Conservation (phyloP, 2,113 vertebrate species). For the Python bivittatus region DNA sequence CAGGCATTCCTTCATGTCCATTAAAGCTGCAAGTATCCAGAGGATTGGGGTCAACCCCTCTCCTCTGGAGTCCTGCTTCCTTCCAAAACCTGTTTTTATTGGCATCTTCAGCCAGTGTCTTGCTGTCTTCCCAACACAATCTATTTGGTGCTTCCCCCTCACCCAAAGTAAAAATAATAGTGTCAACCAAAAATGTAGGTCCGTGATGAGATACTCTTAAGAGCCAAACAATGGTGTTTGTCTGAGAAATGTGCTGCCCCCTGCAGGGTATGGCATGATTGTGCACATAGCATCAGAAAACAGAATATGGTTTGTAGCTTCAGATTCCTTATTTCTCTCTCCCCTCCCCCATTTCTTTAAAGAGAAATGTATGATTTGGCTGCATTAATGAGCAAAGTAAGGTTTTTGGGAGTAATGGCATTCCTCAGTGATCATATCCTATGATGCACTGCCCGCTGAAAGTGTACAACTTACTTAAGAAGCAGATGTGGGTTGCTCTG, state of each 20-base stretch:
- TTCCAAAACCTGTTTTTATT: slow-evolving; percentile 15
- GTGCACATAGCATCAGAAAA: background rate
- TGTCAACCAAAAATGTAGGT: background rate
- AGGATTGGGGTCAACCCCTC: background rate
- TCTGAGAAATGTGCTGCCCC: background rate
- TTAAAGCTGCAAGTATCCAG: background rate
- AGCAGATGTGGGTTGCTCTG: background rate
- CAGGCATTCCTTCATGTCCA: background rate
- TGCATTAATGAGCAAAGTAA: background rate
- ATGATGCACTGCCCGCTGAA: background rate
- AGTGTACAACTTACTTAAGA: background rate
- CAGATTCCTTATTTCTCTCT: background rate
- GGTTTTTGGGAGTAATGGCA: background rate
- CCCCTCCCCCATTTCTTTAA: background rate
- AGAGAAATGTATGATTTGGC: background rate
- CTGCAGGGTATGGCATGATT: background rate
- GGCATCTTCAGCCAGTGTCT: background rate
- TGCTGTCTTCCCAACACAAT: background rate
- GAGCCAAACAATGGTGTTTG: background rate
- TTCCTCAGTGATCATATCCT: background rate
- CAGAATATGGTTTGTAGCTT: background rate
- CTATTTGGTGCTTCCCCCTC: background rate
- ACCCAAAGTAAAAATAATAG: background rate
- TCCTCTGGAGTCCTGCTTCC: slow-evolving; percentile 15
- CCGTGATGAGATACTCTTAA: background rate